Evolutionary conservation across 2,888 invertebrate species (phyloP).

Genomic region (Athripsodes cinereus): DNA sequence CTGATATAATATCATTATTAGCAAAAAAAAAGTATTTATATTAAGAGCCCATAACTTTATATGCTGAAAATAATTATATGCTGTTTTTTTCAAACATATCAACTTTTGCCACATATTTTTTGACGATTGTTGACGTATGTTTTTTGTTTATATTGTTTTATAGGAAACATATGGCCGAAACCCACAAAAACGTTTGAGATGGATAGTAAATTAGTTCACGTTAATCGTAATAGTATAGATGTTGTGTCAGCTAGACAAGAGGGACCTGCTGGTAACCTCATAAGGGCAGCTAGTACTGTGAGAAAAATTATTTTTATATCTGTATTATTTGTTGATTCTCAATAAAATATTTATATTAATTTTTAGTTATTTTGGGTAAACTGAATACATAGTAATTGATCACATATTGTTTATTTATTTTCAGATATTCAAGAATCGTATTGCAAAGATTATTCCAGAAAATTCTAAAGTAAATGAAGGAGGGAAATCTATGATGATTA

Average conservation of each 20-base stretch:
- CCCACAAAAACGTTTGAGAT: slow-evolving; percentile 55
- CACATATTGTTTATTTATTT: slow-evolving; percentile 3
- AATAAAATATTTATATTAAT: too few relatives aligned
- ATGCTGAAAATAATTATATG: neutral
- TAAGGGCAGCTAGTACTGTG: slow-evolving; percentile 30
- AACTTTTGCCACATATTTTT: too few relatives aligned
- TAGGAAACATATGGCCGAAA: slow-evolving; percentile 57
- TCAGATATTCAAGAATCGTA: slow-evolving; percentile 34
- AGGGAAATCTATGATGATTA: slow-evolving; percentile 39
- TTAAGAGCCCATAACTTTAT: neutral
- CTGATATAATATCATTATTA: too few relatives aligned
- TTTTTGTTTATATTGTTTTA: too few relatives aligned
- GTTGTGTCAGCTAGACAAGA: slow-evolving; percentile 38
- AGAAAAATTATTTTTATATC: too few relatives aligned
- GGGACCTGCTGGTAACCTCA: slow-evolving; percentile 30
- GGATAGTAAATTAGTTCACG: slow-evolving; percentile 46
- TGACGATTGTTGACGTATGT: too few relatives aligned
- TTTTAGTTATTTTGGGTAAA: too few relatives aligned
- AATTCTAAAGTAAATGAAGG: slow-evolving; percentile 32
- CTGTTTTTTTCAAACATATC: too few relatives aligned
- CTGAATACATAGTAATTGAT: too few relatives aligned
- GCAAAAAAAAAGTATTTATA: neutral
- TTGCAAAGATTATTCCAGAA: slow-evolving; percentile 34
- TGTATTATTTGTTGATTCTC: too few relatives aligned
- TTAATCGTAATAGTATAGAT: slow-evolving; percentile 49